phyloP scores from a whole-genome alignment of 2,888 invertebrate genomes.

The Phoenoteleia sp. region DNA sequence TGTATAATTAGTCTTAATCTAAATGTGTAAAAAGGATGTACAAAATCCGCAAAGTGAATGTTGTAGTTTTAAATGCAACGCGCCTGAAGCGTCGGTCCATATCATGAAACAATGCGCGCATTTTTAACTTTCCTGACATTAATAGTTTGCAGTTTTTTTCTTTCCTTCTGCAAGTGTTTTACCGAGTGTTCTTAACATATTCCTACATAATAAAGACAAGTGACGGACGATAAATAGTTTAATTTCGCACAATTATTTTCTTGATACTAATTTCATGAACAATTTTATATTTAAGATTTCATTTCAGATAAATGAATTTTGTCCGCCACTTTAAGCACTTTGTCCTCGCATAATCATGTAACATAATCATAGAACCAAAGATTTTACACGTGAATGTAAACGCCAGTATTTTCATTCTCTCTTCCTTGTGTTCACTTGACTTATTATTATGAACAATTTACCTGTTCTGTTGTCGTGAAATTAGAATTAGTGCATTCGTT shows the following conservation, averaged over 20 bases:
- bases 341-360: slow-evolving; percentile 68
- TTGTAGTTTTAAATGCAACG: slow-evolving; percentile 48
- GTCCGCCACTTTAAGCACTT: slow-evolving; percentile 24
- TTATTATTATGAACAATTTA: slow-evolving; percentile 55
- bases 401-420: slow-evolving; percentile 80
- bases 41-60: slow-evolving; percentile 57
- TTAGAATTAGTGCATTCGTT: slow-evolving; percentile 64
- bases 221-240: slow-evolving; percentile 2
- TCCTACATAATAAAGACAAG: neutral
- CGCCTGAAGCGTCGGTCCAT: slow-evolving; percentile 53
- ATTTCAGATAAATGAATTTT: neutral
- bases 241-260: no score
- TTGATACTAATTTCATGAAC: no score
- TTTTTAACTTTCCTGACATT: neutral
- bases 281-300: neutral
- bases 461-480: slow-evolving; percentile 52
- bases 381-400: slow-evolving; percentile 78
- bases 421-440: slow-evolving; percentile 71
- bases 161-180: slow-evolving; percentile 37
- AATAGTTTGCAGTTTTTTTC: slow-evolving; percentile 28
- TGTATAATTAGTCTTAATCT: slow-evolving; percentile 63
- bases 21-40: slow-evolving; percentile 62
- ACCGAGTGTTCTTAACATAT: slow-evolving; percentile 41
- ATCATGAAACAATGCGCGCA: slow-evolving; percentile 42
- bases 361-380: slow-evolving; percentile 83